Percentiles rank a stretch among this genome's conserved stretches.
phyloP scores from a whole-genome alignment of 2,113 vertebrate species.

The Epinephelus moara region DNA sequence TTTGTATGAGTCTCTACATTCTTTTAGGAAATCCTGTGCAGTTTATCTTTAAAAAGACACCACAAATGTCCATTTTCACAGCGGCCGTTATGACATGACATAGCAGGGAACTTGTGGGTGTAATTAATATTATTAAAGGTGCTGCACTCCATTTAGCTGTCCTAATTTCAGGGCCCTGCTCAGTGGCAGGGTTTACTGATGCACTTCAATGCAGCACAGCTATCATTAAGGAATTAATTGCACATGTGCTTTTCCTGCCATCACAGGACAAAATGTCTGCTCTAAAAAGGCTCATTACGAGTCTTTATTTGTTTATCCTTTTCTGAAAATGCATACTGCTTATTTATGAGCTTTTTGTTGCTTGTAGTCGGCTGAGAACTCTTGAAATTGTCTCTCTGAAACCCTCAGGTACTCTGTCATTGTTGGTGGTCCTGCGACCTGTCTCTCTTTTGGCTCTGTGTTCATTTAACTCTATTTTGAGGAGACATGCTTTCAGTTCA shows the following conservation, averaged over 20 bases:
- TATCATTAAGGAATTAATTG: neutral
- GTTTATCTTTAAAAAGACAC: neutral
- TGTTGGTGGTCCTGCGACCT: neutral
- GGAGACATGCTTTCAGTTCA: neutral
- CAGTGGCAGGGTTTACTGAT: neutral
- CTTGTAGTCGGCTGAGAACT: neutral
- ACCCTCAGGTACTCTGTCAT: conserved; percentile 18
- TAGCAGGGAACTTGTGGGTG: neutral
- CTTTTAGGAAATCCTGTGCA: too few species aligned
- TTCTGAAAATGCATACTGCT: neutral
- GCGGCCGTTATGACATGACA: neutral
- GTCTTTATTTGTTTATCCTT: neutral
- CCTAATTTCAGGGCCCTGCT: neutral
- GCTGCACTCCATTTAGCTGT: neutral
- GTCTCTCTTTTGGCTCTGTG: neutral
- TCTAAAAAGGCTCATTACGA: neutral
- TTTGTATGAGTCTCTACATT: too few species aligned
- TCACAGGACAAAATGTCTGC: neutral
- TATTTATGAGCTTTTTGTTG: neutral
- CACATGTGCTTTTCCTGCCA: neutral
- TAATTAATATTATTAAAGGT: neutral
- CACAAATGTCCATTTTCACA: neutral
- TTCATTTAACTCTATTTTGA: neutral
- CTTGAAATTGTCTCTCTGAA: neutral
- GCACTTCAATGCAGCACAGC: neutral